These are phyloP conservation scores for Myotis davidii DNA, from an alignment of 2,113 vertebrate genomes.

Conservation along the genomic window DNA sequence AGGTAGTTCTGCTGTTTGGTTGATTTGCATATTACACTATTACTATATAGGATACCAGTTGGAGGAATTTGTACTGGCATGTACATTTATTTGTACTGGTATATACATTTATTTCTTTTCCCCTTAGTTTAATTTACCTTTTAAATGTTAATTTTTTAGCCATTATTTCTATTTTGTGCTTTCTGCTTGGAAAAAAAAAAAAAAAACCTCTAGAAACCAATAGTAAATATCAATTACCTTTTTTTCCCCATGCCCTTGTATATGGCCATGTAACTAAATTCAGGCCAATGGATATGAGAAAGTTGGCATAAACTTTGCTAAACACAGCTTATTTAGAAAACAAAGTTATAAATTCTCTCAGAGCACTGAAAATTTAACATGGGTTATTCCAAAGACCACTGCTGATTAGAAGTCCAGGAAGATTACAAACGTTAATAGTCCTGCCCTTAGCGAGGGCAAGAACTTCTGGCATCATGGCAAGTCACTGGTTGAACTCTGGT, in stretches of 20 bases:
- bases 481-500: neutral
- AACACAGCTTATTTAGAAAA: neutral
- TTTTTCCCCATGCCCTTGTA: rapidly evolving
- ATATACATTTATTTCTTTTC: neutral
- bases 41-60: neutral
- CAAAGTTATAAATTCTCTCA: neutral
- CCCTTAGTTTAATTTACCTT: neutral
- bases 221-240: too few relatives aligned
- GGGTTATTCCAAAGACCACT: neutral
- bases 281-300: neutral
- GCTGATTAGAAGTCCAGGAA: neutral
- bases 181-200: neutral
- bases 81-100: neutral
- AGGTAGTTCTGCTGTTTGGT: too few relatives aligned
- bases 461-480: neutral
- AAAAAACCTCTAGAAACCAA: neutral
- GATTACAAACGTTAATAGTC: neutral
- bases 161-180: neutral
- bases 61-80: neutral
- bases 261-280: neutral
- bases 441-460: neutral
- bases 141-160: neutral
- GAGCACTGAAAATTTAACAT: neutral
- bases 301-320: neutral
- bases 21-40: too few relatives aligned